Percentiles rank a stretch among this genome's conserved stretches.
Conservation (phyloP, 2,888 invertebrate genomes). For the Macaria notata region DNA sequence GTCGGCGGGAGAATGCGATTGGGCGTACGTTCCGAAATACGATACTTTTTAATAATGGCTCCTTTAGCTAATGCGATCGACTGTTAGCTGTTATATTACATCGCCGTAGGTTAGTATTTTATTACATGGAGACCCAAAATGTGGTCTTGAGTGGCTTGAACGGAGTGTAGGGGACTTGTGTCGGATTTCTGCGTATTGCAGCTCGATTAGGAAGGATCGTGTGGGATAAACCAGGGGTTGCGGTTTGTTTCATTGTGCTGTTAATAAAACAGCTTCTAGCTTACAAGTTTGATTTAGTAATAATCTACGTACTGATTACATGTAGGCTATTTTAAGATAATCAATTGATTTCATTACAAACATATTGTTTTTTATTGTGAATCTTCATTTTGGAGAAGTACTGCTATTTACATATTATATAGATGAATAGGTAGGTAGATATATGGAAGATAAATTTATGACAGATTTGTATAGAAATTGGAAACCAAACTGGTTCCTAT, state of each 20-base stretch:
- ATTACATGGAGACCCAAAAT: conserved; percentile 72
- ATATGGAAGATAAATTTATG: too few relatives aligned
- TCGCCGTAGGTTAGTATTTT: conserved; percentile 71
- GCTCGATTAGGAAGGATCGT: conserved; percentile 47
- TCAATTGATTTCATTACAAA: too few relatives aligned
- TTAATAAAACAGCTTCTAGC: conserved; percentile 17
- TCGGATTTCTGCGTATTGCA: conserved; percentile 55
- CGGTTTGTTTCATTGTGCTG: conserved; percentile 39
- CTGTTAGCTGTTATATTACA: conserved; percentile 75
- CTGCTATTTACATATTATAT: too few relatives aligned
- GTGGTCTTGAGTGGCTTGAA: conserved; percentile 61
- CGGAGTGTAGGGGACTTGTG: conserved; percentile 43
- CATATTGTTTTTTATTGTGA: too few relatives aligned
- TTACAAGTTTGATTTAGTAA: too few relatives aligned
- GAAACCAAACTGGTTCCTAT: too few relatives aligned
- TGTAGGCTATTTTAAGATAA: too few relatives aligned
- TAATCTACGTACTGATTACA: too few relatives aligned
- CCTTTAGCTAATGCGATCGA: conserved; percentile 79
- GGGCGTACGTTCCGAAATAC: conserved; percentile 73
- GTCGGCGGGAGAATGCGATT: conserved; percentile 64
- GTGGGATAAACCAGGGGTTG: conserved; percentile 47
- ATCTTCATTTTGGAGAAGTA: too few relatives aligned
- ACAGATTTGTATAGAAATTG: too few relatives aligned
- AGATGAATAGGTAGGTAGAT: too few relatives aligned
- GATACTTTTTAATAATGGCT: conserved; percentile 83